Evolutionary conservation across 1,140 invertebrate species (phyloP).

Genomic region (Berghia stephanieae): DNA sequence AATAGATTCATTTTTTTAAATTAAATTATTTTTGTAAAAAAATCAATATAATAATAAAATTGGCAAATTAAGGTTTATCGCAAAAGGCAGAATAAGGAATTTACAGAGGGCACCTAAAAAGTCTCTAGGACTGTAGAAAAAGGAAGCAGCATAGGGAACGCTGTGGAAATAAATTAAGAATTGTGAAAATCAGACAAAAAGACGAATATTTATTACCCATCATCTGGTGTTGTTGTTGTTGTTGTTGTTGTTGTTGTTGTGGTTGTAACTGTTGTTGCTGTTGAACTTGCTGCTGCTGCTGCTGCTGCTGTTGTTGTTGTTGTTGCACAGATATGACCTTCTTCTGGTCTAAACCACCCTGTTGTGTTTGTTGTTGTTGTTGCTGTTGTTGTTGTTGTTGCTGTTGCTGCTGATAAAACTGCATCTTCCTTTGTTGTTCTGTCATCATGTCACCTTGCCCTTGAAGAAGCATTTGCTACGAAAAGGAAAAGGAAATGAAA

Average conservation of each 20-base stretch:
- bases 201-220: constrained; percentile 10
- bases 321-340: constrained; percentile 32
- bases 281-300: constrained; percentile 16
- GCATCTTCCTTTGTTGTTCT: constrained; percentile 13
- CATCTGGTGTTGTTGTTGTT: constrained; percentile 29
- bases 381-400: constrained; percentile 20
- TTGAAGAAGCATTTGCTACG: constrained; percentile 14
- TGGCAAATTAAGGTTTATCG: too few species aligned
- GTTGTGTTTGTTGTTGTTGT: constrained; percentile 12
- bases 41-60: too few species aligned
- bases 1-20: too few species aligned
- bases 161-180: too few species aligned
- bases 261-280: constrained; percentile 13
- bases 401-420: constrained; percentile 27
- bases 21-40: too few species aligned
- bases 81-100: too few species aligned
- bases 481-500: background rate
- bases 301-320: constrained; percentile 31
- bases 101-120: too few species aligned
- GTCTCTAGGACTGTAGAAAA: too few species aligned
- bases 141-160: too few species aligned
- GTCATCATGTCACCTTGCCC: constrained; percentile 17
- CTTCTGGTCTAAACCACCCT: constrained; percentile 28
- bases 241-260: constrained; percentile 17
- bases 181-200: too few species aligned